These are phyloP conservation scores for Augochlora pura DNA, from an alignment of 1,140 invertebrate species.

Conservation along the genomic window DNA sequence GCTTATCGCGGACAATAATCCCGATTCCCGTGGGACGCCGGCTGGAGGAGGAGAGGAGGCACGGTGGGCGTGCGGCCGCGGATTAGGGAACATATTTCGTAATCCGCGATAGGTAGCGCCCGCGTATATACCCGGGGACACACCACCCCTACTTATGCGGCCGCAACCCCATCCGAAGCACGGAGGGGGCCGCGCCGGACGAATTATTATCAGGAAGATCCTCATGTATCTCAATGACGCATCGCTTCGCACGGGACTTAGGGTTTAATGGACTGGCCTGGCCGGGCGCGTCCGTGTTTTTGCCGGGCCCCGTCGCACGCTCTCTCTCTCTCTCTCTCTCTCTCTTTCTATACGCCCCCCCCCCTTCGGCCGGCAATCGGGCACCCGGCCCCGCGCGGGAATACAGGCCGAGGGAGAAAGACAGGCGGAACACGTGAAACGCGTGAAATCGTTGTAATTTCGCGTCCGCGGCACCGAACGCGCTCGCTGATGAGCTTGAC, in stretches of 20 bases:
- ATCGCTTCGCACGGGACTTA: constrained; percentile 80
- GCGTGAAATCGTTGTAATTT: constrained; percentile 47
- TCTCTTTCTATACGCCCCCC: neutral
- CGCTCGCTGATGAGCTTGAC: constrained; percentile 11
- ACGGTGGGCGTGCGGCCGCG: constrained; percentile 45
- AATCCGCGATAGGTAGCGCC: constrained; percentile 63
- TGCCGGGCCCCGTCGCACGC: neutral
- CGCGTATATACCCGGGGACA: neutral
- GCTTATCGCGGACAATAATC: constrained; percentile 78
- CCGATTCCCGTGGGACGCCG: constrained; percentile 61
- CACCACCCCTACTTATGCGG: constrained; percentile 38
- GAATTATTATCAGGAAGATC: constrained; percentile 77
- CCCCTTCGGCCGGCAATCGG: no score
- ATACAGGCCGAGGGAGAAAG: neutral
- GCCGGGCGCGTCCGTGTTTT: constrained; percentile 1
- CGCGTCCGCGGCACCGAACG: constrained; percentile 10
- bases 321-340: no score
- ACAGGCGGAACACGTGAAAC: constrained; percentile 33
- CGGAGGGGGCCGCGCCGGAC: constrained; percentile 36
- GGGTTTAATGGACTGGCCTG: constrained; percentile 76
- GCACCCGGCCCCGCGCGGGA: neutral
- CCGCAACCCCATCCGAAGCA: constrained; percentile 37
- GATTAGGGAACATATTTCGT: constrained; percentile 79
- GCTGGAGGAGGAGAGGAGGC: neutral
- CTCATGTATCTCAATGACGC: constrained; percentile 76